phyloP scores from a whole-genome alignment of 2,888 invertebrate genomes.

The Mycalesis mineus region DNA sequence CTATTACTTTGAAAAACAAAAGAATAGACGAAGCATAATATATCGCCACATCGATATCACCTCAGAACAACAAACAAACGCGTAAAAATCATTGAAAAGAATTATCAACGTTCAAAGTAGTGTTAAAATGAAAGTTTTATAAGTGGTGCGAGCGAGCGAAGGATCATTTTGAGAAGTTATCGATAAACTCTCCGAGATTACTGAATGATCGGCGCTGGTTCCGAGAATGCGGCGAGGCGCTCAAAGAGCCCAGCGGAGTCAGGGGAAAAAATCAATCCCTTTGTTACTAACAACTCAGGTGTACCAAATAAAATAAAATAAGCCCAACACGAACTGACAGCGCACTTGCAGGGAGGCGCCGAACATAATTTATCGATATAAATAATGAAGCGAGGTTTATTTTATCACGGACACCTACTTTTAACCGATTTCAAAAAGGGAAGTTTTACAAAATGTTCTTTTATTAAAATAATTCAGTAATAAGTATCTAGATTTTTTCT shows the following conservation, averaged over 20 bases:
- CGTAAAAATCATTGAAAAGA: too few relatives aligned
- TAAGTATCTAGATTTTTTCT: too few relatives aligned
- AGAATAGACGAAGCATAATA: too few relatives aligned
- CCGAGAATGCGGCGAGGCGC: conserved; percentile 62
- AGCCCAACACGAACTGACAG: conserved; percentile 51
- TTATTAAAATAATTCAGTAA: too few relatives aligned
- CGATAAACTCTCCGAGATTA: conserved; percentile 54
- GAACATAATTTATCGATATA: conserved; percentile 51
- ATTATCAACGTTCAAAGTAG: neutral
- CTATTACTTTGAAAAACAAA: too few relatives aligned
- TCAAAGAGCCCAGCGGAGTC: conserved; percentile 63
- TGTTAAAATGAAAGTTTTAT: neutral
- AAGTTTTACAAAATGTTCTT: too few relatives aligned
- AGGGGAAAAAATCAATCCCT: conserved; percentile 68
- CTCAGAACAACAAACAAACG: too few relatives aligned
- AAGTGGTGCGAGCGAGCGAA: conserved; percentile 26
- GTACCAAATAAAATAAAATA: conserved; percentile 67
- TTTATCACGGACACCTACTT: conserved; percentile 13
- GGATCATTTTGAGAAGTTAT: conserved; percentile 40
- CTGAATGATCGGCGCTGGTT: conserved; percentile 61
- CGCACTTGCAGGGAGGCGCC: conserved; percentile 48
- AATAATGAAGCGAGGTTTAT: conserved; percentile 27
- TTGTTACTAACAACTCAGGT: conserved; percentile 76
- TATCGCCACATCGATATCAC: too few relatives aligned
- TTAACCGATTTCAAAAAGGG: neutral